Evolutionary conservation across 2,888 invertebrate species (phyloP), one percentile per base, ranked within the genome.

Genomic region (Sclerodermus sp.): DNA sequence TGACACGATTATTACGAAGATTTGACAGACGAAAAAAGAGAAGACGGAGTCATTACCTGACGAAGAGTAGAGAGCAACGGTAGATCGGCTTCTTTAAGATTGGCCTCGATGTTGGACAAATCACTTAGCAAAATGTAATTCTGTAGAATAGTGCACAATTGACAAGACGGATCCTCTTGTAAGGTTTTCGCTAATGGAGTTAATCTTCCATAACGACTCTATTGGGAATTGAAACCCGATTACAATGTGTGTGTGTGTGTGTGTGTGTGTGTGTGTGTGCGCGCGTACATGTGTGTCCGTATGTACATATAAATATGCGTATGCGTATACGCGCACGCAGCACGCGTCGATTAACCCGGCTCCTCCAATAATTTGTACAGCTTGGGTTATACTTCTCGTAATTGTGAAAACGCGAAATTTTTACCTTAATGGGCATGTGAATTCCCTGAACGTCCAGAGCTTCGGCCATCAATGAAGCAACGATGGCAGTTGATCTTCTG

Each of bases 391-490:
- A n/a, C n/a, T n/a, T n/a, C n/a, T n/a, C n/a, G n/a, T n/a, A n/a
- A n/a, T n/a, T n/a, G n/a, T n/a, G n/a, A n/a, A n/a, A n/a, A n/a
- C n/a, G 41, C 6, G 16, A 39, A 44, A 37, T 16, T 57, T 57
- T 58, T 73, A 90, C 91, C 84, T 90, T 92, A 10, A 86, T 83
- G 16, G 90, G 85, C 69, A 88, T 86, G 69, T 92, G 91, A 53
- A 91, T 89, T 40, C 89, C 88, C 63, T 91, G 92, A 41, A 90
- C 85, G 69, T 97, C 96, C 44, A 94, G 81, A 0, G 94, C 93
- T 68, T 95, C 93, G 0, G 96, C 93, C 96, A 97, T 97, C 13
- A 96, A 84, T 69, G 93, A 94, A 45, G 96, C 96, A 50, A 96
- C 89, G 12, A 94, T 90, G 14, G 93, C 92, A 2, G 92, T 90